Evolutionary conservation across 2,888 invertebrate genomes (phyloP), one percentile per base, ranked within the genome.

Genomic region (Phyllotreta cruciferae): DNA sequence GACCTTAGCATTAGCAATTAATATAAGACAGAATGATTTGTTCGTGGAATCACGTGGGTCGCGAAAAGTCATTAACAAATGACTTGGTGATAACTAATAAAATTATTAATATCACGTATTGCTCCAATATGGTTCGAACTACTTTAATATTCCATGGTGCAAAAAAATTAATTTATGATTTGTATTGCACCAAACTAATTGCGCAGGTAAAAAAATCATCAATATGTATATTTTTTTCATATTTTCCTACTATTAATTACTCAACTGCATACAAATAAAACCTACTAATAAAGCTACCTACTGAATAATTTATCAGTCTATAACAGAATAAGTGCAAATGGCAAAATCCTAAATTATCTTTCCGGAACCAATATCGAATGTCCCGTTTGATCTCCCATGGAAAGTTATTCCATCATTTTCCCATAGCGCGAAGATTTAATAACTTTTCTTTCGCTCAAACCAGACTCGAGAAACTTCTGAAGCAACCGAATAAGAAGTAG

Each of bases 391-490:
- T 8, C 44, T 14, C 9, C 11, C 44, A 44, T 44, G n/a, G 14
- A 44, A 44, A 44, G 14, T 44, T 44, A 13, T 13, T 14, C 9
- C n/a, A 14, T 8, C n/a, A n/a, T 8, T 10, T 14, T 11, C 8
- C 3, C 5, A n/a, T 6, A 34, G 47, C 6, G 24, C 9, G 47
- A 7, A 34, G 47, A 47, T 47, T 47, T 47, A 47, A 47, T 47
- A 47, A 47, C 14, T 47, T 47, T 47, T n/a, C n/a, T 47, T 47
- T 47, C 47, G 47, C 34, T 47, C 47, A 47, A 47, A 47, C 14
- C 47, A 13, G 47, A 47, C 11, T 47, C 34, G 24, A 9, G 47
- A 47, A 47, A 47, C 47, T 47, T 47, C 47, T 9, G n/a, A 14
- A 10, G 14, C 13, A 5, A 7, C 34, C 4, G 14, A 11, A 47